A percentile compares a stretch with the other conserved stretches of the same genome.
These are phyloP conservation scores for Gambelia wislizenii DNA, from an alignment of 2,797 vertebrate genomes.

Conservation along the genomic window DNA sequence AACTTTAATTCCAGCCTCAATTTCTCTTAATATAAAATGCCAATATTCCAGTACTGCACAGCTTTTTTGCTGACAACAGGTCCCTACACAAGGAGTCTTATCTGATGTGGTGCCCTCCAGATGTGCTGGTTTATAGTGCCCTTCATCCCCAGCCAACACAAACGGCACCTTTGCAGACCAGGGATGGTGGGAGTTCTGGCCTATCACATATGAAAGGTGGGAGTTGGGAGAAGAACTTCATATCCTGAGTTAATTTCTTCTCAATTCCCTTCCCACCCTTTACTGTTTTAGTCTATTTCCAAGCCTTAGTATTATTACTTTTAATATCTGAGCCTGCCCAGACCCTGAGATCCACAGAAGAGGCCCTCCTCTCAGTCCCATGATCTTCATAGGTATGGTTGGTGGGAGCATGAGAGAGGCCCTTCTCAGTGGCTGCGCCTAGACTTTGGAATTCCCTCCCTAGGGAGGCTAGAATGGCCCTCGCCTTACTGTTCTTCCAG, in stretches of 20 bases:
- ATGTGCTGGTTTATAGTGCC: not conserved
- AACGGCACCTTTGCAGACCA: not conserved
- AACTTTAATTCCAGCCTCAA: not conserved
- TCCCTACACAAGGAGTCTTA: not conserved
- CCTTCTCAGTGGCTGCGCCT: no score
- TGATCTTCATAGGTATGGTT: no score
- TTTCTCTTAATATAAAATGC: not conserved
- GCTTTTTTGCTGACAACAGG: not conserved
- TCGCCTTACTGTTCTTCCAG: not conserved
- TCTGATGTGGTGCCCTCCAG: not conserved
- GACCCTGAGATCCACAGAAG: no score
- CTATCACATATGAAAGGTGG: not conserved
- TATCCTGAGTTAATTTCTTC: not conserved
- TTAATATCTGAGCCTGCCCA: not conserved
- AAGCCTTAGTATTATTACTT: not conserved
- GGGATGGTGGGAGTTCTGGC: not conserved
- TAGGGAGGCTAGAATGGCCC: no score
- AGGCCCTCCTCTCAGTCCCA: no score
- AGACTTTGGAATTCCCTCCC: no score
- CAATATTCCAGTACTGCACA: accelerated
- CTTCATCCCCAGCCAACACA: not conserved
- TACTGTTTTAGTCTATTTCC: constrained; percentile 27
- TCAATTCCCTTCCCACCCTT: constrained; percentile 29
- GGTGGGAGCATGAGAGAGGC: no score
- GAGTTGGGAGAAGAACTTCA: not conserved